Evolutionary conservation across 2,797 vertebrate genomes (phyloP), one percentile per base, ranked within the genome.

Genomic region (Agapornis canus): DNA sequence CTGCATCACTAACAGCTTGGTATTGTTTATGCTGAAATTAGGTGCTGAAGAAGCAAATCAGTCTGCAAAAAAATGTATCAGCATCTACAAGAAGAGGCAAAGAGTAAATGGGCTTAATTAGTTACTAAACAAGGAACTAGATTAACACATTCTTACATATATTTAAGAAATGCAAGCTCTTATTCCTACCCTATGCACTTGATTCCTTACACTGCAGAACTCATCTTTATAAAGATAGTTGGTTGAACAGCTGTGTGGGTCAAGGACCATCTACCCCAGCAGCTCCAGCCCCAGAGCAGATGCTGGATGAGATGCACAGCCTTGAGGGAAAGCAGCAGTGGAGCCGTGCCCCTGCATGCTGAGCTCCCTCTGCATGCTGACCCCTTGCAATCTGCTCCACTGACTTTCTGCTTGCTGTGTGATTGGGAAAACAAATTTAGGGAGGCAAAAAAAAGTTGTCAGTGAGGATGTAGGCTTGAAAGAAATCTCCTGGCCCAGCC

Each of bases 61-160:
- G 49, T 71, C 73, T 54, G 72, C 25, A 90, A 94, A 89, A 94
- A 86, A 65, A 69, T 29, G n/a, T 56, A 92, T 37, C 72, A 87
- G 79, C 82, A 86, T 89, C 47, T 81, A 83, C 35, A 66, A 76
- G 71, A 81, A 85, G 89, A 32, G 31, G 82, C 78, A 91, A 92
- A 91, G 65, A 72, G 35, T 82, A 96, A 96, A 95, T 91, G 54
- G 54, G 79, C 66, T 82, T 93, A 91, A 93, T 97, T 89, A 92
- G 69, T 59, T 89, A 76, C 69, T 69, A 93, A 82, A 92, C 84
- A 88, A 91, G 65, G 65, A 85, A 89, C 42, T 56, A 94, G 84
- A 95, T 95, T 78, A 83, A 52, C 0, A 0, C 56, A 42, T 75
- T 87, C 79, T 78, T 45, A 75, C 35, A 69, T 39, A 63, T 49